phyloP scores from a whole-genome alignment of 2,888 invertebrate genomes.

The Xanthia togata region DNA sequence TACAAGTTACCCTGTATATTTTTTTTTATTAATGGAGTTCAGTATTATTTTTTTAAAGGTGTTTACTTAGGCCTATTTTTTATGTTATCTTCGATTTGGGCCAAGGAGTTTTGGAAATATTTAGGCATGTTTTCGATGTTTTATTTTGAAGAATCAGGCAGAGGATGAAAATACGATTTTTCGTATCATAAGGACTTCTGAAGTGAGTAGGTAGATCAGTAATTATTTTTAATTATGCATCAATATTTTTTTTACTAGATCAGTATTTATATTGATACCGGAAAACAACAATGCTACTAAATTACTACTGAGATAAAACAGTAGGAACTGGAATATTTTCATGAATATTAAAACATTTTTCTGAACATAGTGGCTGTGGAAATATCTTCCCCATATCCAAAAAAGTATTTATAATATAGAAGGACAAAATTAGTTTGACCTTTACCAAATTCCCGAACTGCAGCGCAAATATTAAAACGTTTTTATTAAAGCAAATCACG shows the following conservation, averaged over 20 bases:
- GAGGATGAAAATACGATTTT: too few species aligned
- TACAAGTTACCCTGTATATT: not conserved
- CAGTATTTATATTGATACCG: not conserved
- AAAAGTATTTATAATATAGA: conserved; percentile 15
- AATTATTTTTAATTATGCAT: too few species aligned
- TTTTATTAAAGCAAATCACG: conserved; percentile 45
- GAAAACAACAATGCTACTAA: not conserved
- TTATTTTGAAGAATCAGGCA: too few species aligned
- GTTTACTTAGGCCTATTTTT: too few species aligned
- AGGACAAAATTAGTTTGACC: not conserved
- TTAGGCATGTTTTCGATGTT: too few species aligned
- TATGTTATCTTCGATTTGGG: too few species aligned
- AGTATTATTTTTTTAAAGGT: too few species aligned
- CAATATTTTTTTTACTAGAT: too few species aligned
- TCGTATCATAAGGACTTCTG: too few species aligned
- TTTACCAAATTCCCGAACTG: conserved; percentile 23
- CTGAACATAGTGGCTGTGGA: not conserved
- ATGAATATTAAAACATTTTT: not conserved
- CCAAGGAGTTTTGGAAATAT: too few species aligned
- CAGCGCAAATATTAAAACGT: conserved; percentile 30
- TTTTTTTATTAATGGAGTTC: too few species aligned
- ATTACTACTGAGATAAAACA: not conserved
- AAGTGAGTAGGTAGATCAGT: too few species aligned
- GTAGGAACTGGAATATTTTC: not conserved
- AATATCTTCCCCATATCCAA: not conserved